Conservation (phyloP, 23 tunicate genomes). For the Botrylloides violaceus region DNA sequence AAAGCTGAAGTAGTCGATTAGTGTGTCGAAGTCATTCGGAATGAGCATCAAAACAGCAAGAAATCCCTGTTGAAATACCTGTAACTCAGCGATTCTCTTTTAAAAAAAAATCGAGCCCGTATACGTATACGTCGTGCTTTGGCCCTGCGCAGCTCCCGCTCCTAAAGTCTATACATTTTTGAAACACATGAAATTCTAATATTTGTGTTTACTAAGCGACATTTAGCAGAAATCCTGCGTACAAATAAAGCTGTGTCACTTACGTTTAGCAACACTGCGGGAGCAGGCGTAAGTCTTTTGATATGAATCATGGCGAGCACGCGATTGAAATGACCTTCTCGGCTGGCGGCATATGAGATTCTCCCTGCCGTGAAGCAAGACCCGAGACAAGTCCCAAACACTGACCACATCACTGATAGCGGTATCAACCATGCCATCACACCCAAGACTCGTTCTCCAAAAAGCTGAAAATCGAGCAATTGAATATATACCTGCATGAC, state of each 20-base stretch:
- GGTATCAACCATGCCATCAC: slow-evolving; percentile 80
- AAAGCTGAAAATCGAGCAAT: slow-evolving; percentile 28
- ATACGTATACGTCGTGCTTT: too few species aligned
- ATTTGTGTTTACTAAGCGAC: background rate
- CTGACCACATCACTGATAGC: slow-evolving; percentile 71
- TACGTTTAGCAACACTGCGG: slow-evolving; percentile 88
- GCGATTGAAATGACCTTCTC: slow-evolving; percentile 80
- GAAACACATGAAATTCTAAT: background rate
- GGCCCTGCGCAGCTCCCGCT: too few species aligned
- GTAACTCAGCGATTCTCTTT: too few species aligned
- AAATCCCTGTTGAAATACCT: too few species aligned
- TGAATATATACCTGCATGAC: background rate
- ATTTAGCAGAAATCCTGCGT: background rate
- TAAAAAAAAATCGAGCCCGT: too few species aligned
- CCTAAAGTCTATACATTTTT: too few species aligned
- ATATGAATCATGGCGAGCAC: slow-evolving; percentile 83
- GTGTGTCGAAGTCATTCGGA: slow-evolving; percentile 90
- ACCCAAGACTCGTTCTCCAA: slow-evolving; percentile 54
- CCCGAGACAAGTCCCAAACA: slow-evolving; percentile 89
- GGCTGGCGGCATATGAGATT: slow-evolving; percentile 77
- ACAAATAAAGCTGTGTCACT: background rate
- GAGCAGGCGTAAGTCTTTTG: slow-evolving; percentile 72
- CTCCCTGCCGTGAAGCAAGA: slow-evolving; percentile 96
- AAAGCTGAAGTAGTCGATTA: slow-evolving; percentile 88
- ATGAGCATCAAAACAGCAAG: slow-evolving; percentile 79